Percentiles rank a stretch among this genome's conserved stretches.
phyloP scores from a whole-genome alignment of 2,797 vertebrate species.

The Euphonia xanthogaster region DNA sequence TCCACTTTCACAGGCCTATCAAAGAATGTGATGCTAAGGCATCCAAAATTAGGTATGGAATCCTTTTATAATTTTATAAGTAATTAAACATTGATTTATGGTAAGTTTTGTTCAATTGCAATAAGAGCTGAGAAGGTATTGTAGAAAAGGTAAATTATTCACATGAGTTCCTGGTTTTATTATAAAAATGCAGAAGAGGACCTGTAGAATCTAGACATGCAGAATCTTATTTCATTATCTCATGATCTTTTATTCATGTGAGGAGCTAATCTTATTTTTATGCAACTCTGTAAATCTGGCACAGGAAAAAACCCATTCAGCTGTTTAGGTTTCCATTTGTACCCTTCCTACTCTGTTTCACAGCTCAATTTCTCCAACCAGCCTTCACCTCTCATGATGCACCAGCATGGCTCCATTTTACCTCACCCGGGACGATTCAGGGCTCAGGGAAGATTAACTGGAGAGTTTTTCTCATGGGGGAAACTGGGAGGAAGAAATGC shows the following conservation, averaged over 20 bases:
- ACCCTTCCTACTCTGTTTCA: not conserved
- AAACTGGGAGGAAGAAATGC: not conserved
- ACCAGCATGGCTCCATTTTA: not conserved
- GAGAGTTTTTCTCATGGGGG: not conserved
- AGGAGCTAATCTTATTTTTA: not conserved
- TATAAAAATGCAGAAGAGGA: not conserved
- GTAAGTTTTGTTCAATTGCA: not conserved
- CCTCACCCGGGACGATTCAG: not conserved
- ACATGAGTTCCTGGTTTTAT: not conserved
- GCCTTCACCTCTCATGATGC: not conserved
- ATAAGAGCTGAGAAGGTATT: not conserved
- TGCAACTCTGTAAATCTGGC: not conserved
- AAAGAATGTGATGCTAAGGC: not conserved
- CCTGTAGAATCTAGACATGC: not conserved
- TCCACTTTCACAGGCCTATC: not conserved
- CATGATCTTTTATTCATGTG: not conserved
- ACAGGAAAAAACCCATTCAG: not conserved
- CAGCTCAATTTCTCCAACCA: not conserved
- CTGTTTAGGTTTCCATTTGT: not conserved
- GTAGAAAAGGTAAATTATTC: not conserved
- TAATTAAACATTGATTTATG: not conserved
- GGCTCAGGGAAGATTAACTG: not conserved
- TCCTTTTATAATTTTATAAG: not conserved
- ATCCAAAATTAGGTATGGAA: not conserved
- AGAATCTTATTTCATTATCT: not conserved